Conservation (phyloP, 1,140 invertebrate species). For the Halictus rubicundus region DNA sequence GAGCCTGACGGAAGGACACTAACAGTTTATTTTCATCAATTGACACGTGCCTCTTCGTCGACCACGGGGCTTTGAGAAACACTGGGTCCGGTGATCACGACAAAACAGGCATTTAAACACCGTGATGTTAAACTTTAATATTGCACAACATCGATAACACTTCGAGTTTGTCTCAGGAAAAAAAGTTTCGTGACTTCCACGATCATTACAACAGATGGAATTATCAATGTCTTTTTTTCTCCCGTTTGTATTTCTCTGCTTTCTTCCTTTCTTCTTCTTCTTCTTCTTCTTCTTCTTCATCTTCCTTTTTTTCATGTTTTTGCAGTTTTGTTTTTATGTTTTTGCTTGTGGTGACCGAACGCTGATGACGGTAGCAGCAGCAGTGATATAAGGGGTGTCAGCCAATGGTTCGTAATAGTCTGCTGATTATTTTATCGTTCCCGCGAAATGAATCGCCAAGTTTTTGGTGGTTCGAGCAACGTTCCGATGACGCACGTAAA, state of each 20-base stretch:
- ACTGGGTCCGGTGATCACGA: conserved; percentile 64
- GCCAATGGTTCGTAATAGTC: conserved; percentile 7
- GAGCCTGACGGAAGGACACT: conserved; percentile 22
- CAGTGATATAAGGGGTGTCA: neutral
- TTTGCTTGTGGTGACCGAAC: conserved; percentile 31
- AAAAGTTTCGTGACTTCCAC: conserved; percentile 35
- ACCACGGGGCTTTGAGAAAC: conserved; percentile 68
- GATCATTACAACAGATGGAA: conserved; percentile 48
- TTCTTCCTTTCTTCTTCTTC: too few species aligned
- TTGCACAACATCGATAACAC: conserved; percentile 69
- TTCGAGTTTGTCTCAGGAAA: conserved; percentile 45
- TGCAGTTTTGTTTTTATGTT: too few species aligned
- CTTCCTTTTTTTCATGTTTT: neutral
- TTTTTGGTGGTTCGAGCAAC: conserved; percentile 28
- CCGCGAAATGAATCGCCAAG: neutral
- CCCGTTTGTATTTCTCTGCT: too few species aligned
- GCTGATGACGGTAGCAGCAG: conserved; percentile 49
- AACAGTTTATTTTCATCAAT: neutral
- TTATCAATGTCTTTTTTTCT: conserved; percentile 20
- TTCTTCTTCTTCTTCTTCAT: too few species aligned
- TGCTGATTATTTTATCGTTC: neutral
- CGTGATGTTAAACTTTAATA: conserved; percentile 65
- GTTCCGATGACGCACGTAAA: neutral
- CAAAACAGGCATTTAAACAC: conserved; percentile 51
- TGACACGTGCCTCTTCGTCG: neutral